A percentile compares a stretch with the other conserved stretches of the same genome.
Evolutionary conservation across 2,113 vertebrate genomes (phyloP).

Genomic region (Aptenodytes patagonicus): DNA sequence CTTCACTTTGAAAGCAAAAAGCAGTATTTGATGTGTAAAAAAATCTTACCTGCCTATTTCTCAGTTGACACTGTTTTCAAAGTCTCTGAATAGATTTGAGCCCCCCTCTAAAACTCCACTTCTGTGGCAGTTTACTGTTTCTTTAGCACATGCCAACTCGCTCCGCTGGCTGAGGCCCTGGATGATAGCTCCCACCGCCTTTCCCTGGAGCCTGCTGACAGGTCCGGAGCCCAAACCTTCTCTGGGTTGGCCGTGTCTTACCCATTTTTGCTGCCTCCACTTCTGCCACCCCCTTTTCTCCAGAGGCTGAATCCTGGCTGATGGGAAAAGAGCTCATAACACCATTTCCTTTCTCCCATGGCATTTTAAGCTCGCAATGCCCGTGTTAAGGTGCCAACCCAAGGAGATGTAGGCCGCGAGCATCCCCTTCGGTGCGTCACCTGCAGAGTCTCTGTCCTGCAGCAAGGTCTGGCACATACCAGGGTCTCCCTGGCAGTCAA

Average conservation of each 20-base stretch:
- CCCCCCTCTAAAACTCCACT: neutral
- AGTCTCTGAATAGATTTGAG: neutral
- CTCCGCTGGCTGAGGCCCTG: accelerated
- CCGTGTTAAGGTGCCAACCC: neutral
- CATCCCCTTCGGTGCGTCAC: accelerated
- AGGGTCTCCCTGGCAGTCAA: neutral
- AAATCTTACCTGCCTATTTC: neutral
- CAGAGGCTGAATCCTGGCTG: neutral
- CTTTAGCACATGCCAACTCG: neutral
- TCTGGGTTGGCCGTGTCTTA: neutral
- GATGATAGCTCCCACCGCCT: neutral
- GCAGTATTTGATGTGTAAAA: neutral
- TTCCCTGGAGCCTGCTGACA: neutral
- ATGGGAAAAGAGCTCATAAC: neutral
- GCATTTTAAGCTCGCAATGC: neutral
- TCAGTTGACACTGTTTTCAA: neutral
- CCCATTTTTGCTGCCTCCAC: neutral
- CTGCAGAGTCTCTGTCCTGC: neutral
- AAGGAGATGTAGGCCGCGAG: accelerated
- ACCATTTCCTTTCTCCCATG: accelerated
- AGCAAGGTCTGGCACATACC: neutral
- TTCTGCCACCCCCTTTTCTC: neutral
- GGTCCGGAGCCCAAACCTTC: neutral
- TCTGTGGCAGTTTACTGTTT: neutral
- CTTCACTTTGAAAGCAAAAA: neutral